Conservation (phyloP, 1,140 invertebrate genomes). For the Rhopalosiphum padi region DNA sequence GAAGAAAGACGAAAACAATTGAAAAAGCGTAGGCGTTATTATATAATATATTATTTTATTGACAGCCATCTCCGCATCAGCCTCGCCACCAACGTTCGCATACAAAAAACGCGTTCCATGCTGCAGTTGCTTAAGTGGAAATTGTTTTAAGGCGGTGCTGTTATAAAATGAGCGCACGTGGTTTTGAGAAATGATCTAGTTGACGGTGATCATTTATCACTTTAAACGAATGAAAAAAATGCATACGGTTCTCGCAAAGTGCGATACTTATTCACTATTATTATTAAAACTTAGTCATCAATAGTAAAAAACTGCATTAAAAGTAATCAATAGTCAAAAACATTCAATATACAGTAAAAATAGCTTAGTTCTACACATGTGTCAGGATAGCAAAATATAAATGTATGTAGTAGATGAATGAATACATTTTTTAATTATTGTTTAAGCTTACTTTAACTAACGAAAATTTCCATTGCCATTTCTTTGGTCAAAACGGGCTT, state of each 20-base stretch:
- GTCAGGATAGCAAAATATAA: not conserved
- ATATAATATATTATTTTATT: not conserved
- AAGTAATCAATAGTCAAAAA: not conserved
- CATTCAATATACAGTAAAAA: not conserved
- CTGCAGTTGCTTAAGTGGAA: not conserved
- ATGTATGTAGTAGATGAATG: not conserved
- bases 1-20: not conserved
- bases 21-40: not conserved
- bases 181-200: slow-evolving; percentile 15
- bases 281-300: not conserved
- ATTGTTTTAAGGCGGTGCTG: not conserved
- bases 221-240: not conserved
- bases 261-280: not conserved
- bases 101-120: not conserved
- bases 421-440: not conserved
- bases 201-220: not conserved
- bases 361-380: too few species aligned
- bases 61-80: not conserved
- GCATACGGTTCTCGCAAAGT: not conserved
- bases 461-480: not conserved
- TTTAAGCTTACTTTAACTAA: not conserved
- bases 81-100: not conserved
- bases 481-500: not conserved
- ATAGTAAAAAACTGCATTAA: not conserved
- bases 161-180: not conserved